Evolutionary conservation across 2,888 invertebrate species (phyloP).

Genomic region (Volucella bombylans): DNA sequence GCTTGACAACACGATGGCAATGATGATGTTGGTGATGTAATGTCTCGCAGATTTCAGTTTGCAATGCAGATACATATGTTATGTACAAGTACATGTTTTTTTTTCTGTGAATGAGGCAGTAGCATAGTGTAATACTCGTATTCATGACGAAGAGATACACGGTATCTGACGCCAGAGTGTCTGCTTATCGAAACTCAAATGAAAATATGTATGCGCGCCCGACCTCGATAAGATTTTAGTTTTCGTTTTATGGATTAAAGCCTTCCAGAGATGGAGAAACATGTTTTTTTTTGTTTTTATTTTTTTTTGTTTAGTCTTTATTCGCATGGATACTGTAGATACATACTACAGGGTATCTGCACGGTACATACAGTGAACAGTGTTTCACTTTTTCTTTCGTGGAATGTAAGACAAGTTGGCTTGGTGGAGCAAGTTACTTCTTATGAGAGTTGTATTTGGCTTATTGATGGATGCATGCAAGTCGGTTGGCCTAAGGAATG

Average conservation of each 20-base stretch:
- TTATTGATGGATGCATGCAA: not conserved
- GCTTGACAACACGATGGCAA: constrained; percentile 58
- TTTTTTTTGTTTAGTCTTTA: not conserved
- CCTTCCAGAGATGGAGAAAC: constrained; percentile 47
- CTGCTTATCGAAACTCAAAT: constrained; percentile 61
- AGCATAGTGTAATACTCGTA: constrained; percentile 18
- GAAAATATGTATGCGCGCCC: constrained; percentile 65
- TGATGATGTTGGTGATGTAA: constrained; percentile 64
- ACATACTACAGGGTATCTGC: not conserved
- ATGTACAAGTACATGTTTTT: too few species aligned
- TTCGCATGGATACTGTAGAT: too few species aligned
- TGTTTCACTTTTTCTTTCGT: constrained; percentile 72
- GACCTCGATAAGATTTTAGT: constrained; percentile 70
- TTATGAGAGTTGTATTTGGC: not conserved
- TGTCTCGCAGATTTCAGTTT: constrained; percentile 47
- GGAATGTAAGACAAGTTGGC: constrained; percentile 53
- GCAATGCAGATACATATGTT: constrained; percentile 44
- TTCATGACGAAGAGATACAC: constrained; percentile 9
- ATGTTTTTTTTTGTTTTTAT: constrained; percentile 39
- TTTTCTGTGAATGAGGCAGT: constrained; percentile 20
- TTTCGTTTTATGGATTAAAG: constrained; percentile 61
- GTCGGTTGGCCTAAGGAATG: too few species aligned
- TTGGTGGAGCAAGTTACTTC: constrained; percentile 32
- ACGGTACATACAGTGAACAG: constrained; percentile 5
- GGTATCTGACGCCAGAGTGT: constrained; percentile 64